Evolutionary conservation across 1,140 invertebrate species (phyloP), one percentile per base, ranked within the genome.

Genomic region (Zaprionus camerounensis): DNA sequence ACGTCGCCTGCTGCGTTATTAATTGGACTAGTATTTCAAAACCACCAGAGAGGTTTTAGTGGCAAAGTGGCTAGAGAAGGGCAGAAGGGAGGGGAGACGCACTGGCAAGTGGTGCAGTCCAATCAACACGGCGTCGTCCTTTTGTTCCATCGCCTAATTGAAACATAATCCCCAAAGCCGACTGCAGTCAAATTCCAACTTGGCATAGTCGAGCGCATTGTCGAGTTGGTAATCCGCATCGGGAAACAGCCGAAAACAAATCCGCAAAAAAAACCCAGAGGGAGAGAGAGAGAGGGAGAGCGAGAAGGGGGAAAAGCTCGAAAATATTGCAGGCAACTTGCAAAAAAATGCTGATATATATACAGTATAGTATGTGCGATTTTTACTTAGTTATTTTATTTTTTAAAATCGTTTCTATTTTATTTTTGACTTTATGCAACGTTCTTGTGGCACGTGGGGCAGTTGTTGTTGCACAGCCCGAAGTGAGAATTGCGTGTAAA

Each of bases 401-500:
- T 66, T 34, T 66, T 28, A 17, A 55, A 13, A 63, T 64, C n/a
- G 55, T 17, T 34, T 53, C 9, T 17, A 0, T 44, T 59, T 28
- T 17, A 53, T 22, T 53, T 26, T 28, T 17, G 3, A 56, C 12
- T 49, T 26, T 26, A n/a, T 24, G 17, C 26, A 56, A 63, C 38
- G 51, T 57, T 44, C 46, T 46, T 57, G 51, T 38, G 64, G 36
- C 44, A 62, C 46, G 67, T 68, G 26, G 13, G 13, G 26, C 17
- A 20, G 49, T 57, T 70, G n/a, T 41, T 68, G 24, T 20, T 44
- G 34, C 53, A 71, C 61, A 62, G 55, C 66, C 57, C 56, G 51
- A 80, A 82, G 83, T 87, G 80, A 70, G 80, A 82, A 86, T 77
- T 86, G 82, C 67, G 67, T 69, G 77, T 71, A 87, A 86, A 86